These are phyloP conservation scores for Takifugu rubripes DNA, from an alignment of 2,797 vertebrate species.

Conservation along the genomic window DNA sequence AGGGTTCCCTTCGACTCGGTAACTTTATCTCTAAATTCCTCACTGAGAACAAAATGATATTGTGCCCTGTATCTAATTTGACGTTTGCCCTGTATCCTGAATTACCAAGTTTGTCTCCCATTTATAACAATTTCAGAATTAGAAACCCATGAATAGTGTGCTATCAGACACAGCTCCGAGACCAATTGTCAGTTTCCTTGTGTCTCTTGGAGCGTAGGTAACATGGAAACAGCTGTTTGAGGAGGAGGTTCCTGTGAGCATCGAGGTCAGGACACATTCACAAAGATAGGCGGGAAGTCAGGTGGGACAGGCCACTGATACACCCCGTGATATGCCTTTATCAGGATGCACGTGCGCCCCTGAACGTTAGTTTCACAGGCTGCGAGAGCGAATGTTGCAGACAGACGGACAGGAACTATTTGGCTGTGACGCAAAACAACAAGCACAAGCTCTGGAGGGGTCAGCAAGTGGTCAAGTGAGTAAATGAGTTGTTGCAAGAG, in stretches of 20 bases:
- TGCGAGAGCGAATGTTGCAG: not conserved
- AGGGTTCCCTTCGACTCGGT: too few species aligned
- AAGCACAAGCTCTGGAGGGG: constrained; percentile 32
- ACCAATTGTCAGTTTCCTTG: constrained; percentile 36
- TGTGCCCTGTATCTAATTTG: constrained; percentile 43
- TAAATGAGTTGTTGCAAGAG: constrained; percentile 40
- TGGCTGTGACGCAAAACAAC: constrained; percentile 34
- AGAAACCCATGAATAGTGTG: constrained; percentile 10
- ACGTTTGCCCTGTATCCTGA: too few species aligned
- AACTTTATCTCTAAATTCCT: constrained; percentile 35
- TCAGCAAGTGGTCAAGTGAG: constrained; percentile 46
- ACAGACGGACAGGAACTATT: constrained; percentile 17
- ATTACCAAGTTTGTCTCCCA: too few species aligned
- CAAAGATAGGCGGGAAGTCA: constrained; percentile 59
- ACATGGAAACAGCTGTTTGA: constrained; percentile 71
- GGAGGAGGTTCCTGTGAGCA: constrained; percentile 70
- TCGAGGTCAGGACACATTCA: constrained; percentile 58
- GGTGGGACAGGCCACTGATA: constrained; percentile 44
- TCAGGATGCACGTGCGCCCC: constrained; percentile 12
- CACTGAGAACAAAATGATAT: constrained; percentile 57
- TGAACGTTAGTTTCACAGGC: constrained; percentile 8
- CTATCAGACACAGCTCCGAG: constrained; percentile 25
- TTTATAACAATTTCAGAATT: too few species aligned
- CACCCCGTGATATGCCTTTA: constrained; percentile 13
- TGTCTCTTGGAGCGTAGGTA: constrained; percentile 42